Base-by-base conservation (phyloP, 2,797 vertebrate species). In the Perdix hodgsoniae region DNA sequence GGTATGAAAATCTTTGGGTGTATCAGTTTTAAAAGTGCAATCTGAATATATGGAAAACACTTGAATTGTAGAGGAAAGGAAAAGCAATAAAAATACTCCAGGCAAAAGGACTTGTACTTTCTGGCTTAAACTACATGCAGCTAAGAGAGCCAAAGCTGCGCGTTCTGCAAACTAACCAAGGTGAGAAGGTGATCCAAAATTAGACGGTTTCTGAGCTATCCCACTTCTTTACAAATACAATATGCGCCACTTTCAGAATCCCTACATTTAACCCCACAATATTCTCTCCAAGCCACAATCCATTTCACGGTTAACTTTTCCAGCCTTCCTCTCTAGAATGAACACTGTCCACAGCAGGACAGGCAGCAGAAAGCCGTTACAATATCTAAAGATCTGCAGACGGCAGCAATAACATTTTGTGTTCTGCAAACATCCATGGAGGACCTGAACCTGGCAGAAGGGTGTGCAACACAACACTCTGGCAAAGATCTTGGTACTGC, bases 331-430 rank as follows among this genome's bases (percentile, higher is more conserved):
- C 71, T 79, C 60, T 70, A 67, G 86, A 65, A 49, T 54, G 44
- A 90, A 52, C 39, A 66, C 49, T 73, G 74, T n/a, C 78, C 73
- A 73, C 44, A 54, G 66, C 45, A 92, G 89, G 73, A 60, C 71
- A 66, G 67, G 76, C 73, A 91, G 74, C 75, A 86, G 52, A 57
- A 29, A 76, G 64, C 37, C 74, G 64, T 69, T 66, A 71, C 47
- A 80, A 67, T 75, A 67, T 10, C 35, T 10, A 54, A 75, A 74
- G 77, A 45, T 89, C 90, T 93, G 92, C 93, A 94, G 93, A 87
- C 50, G 92, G 94, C 88, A 91, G 88, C 78, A 95, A 9, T 12
- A 17, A 87, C 22, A 59, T 26, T 93, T 96, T 95, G 40, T 1
- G 2, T 50, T 88, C 73, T 64, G 19, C 39, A 44, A 83, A 83